phyloP scores from a whole-genome alignment of 2,888 invertebrate genomes.

The Temnothorax rugatulus region DNA sequence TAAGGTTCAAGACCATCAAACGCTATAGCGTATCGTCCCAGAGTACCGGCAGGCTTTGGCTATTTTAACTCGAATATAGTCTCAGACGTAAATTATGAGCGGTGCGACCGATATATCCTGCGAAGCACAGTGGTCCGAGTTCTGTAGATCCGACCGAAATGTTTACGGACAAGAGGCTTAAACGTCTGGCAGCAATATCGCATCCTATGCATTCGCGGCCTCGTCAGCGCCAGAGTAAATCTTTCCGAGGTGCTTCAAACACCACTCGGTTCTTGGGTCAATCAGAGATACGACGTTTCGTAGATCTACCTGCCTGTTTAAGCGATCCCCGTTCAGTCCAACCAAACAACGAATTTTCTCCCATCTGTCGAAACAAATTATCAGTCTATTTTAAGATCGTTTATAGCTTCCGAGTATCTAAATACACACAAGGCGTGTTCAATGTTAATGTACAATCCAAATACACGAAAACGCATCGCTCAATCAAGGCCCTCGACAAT shows the following conservation, averaged over 20 bases:
- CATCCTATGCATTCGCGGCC: slow-evolving; percentile 52
- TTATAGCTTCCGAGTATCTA: slow-evolving; percentile 14
- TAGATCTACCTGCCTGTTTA: slow-evolving; percentile 1
- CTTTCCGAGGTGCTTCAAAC: slow-evolving; percentile 42
- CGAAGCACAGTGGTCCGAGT: slow-evolving; percentile 59
- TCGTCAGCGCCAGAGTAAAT: slow-evolving; percentile 56
- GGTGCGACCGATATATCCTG: slow-evolving; percentile 73
- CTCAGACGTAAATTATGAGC: slow-evolving; percentile 72
- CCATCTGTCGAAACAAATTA: slow-evolving; percentile 30
- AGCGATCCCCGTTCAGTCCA: background rate
- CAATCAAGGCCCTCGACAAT: background rate
- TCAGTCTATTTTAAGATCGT: slow-evolving; percentile 3
- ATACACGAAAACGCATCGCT: background rate
- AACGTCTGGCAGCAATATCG: slow-evolving; percentile 68
- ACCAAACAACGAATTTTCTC: slow-evolving; percentile 3
- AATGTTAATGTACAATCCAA: slow-evolving; percentile 23
- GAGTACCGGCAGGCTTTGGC: slow-evolving; percentile 66
- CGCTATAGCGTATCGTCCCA: slow-evolving; percentile 63
- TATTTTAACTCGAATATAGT: slow-evolving; percentile 69
- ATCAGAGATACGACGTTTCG: slow-evolving; percentile 23
- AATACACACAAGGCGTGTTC: slow-evolving; percentile 4
- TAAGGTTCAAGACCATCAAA: slow-evolving; percentile 72
- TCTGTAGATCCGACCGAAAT: slow-evolving; percentile 64
- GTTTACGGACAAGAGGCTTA: slow-evolving; percentile 67
- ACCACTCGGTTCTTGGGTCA: slow-evolving; percentile 2